Conservation (phyloP, 2,797 vertebrate genomes). For the Betta splendens region DNA sequence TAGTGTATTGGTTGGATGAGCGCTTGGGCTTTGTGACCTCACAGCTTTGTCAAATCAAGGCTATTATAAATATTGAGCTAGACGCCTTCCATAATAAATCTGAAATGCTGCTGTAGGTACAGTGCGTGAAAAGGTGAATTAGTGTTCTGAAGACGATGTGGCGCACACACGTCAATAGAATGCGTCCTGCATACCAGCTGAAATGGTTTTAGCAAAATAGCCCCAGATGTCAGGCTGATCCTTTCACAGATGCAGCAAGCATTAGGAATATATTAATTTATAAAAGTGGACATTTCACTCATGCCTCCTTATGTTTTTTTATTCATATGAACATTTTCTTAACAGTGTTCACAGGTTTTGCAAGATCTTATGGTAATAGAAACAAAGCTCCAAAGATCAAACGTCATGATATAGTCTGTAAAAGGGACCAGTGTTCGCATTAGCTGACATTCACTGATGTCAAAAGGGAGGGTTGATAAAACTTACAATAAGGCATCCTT, state of each 20-base stretch:
- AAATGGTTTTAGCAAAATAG: background rate
- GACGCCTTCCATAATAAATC: slow-evolving; percentile 3
- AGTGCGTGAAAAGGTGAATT: background rate
- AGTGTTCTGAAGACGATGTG: background rate
- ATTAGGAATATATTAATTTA: background rate
- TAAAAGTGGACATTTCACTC: slow-evolving; percentile 1
- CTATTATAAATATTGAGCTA: background rate
- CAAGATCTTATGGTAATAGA: slow-evolving; percentile 12
- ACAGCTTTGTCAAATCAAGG: background rate
- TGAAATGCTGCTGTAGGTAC: background rate
- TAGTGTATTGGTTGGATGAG: too few relatives aligned
- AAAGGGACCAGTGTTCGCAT: slow-evolving; percentile 16
- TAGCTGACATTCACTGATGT: slow-evolving; percentile 38
- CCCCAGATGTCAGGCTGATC: background rate
- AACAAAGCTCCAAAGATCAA: slow-evolving; percentile 15
- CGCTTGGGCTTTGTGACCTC: background rate
- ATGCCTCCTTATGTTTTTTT: slow-evolving; percentile 1
- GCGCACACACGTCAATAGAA: background rate
- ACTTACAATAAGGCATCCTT: slow-evolving; percentile 45
- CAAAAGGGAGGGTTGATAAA: slow-evolving; percentile 39
- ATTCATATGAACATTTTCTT: slow-evolving; percentile 14
- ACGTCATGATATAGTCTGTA: slow-evolving; percentile 16
- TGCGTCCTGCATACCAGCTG: background rate
- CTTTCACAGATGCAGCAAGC: slow-evolving; percentile 2
- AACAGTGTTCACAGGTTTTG: slow-evolving; percentile 8